Evolutionary conservation across 1,140 invertebrate genomes (phyloP), one percentile per base, ranked within the genome.

Genomic region (Neodiprion fabricii): DNA sequence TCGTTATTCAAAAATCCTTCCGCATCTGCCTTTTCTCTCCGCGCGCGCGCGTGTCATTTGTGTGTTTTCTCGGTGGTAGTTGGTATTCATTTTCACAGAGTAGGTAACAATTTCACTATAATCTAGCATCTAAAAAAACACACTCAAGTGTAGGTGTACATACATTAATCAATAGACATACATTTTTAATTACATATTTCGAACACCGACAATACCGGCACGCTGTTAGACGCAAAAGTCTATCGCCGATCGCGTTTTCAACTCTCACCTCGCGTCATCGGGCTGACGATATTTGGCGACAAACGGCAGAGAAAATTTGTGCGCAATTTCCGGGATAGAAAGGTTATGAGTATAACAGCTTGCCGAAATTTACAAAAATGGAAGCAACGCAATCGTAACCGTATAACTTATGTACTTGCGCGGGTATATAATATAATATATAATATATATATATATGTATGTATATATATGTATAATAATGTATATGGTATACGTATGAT

Each of bases 41-140:
- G 53, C 80, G 71, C 49, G 28, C 71, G 28, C 75, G 71, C 48
- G 17, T 28, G 48, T 81, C 76, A 77, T 79, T 80, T 76, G 79
- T 72, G 53, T 77, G 80, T 77, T 75, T 67, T 71, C 77, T 77
- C 79, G 78, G 80, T 75, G 82, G 75, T 79, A 72, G 75, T 72
- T 70, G 74, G 77, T 79, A 74, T 75, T 79, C 80, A 78, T 81
- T 82, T 73, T 79, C 80, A 84, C 77, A 84, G 76, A 85, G 81
- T 81, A 82, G 79, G 79, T 87, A 87, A 87, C 82, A 85, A 85
- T 83, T 80, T 77, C 75, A 75, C 76, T 77, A 77, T 49, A 17
- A 74, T 79, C 69, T 77, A 77, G 79, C 76, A 74, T 76, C 82
- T 85, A 85, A 80, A 85, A 85, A 85, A 85, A 85, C 81, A 86